A percentile compares a stretch with the other conserved stretches of the same genome.
These are phyloP conservation scores for Leptinotarsa juncta DNA, from an alignment of 2,888 invertebrate species.

Conservation along the genomic window DNA sequence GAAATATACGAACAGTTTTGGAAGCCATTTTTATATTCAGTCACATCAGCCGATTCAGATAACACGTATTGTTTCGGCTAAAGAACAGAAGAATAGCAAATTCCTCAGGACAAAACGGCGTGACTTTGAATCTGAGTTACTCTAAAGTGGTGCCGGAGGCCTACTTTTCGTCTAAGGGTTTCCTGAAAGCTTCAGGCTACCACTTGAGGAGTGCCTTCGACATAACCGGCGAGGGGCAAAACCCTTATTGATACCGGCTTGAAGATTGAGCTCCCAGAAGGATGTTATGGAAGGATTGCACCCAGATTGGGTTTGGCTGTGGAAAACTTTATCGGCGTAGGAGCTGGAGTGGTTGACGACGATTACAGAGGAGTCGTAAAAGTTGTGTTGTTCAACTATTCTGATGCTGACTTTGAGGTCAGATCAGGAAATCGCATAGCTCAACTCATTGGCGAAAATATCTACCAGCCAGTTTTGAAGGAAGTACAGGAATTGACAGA, in stretches of 20 bases:
- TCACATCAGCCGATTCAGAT: not conserved
- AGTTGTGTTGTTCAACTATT: constrained; percentile 94
- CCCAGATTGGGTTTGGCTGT: too few relatives aligned
- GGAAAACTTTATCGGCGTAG: constrained; percentile 13
- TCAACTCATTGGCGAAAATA: constrained; percentile 94
- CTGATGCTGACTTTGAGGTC: constrained; percentile 82
- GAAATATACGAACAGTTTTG: too few relatives aligned
- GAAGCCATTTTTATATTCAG: too few relatives aligned
- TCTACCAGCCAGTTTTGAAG: constrained; percentile 84
- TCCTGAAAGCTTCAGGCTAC: too few relatives aligned
- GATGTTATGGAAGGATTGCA: too few relatives aligned
- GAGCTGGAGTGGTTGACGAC: constrained; percentile 94
- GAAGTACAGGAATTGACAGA: constrained; percentile 81
- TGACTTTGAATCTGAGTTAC: constrained; percentile 67
- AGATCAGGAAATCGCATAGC: constrained; percentile 94
- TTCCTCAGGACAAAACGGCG: constrained; percentile 47
- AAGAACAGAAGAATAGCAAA: constrained; percentile 30
- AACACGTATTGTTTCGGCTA: not conserved
- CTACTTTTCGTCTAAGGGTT: constrained; percentile 71
- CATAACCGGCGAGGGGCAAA: too few relatives aligned
- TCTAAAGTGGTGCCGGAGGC: constrained; percentile 87
- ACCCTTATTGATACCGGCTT: too few relatives aligned
- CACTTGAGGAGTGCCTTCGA: too few relatives aligned
- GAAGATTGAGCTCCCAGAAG: too few relatives aligned
- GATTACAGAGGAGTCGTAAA: constrained; percentile 96